A percentile compares a stretch with the other conserved stretches of the same genome.
Evolutionary conservation across 2,888 invertebrate species (phyloP).

Genomic region (Linyphia triangularis): DNA sequence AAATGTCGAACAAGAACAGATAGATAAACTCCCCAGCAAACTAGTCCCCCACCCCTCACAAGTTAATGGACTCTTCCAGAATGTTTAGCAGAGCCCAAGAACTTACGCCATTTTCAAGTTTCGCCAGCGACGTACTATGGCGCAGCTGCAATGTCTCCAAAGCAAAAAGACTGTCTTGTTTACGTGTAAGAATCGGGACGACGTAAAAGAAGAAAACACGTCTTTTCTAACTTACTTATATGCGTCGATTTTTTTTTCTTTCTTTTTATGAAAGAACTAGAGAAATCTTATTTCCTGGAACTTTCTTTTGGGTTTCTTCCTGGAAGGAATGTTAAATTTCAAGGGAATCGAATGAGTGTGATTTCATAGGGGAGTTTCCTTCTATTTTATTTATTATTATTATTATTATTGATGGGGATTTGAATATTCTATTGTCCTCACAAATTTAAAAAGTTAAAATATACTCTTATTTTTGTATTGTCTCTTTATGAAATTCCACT

Average conservation of each 20-base stretch:
- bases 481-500: too few relatives aligned
- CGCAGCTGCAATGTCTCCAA: conserved; percentile 34
- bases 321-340: not conserved
- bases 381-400: too few relatives aligned
- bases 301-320: not conserved
- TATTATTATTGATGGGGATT: too few relatives aligned
- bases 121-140: not conserved
- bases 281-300: not conserved
- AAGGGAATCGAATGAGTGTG: not conserved
- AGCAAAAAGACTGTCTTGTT: conserved; percentile 52
- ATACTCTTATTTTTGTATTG: too few relatives aligned
- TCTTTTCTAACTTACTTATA: not conserved
- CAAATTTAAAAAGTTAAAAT: too few relatives aligned
- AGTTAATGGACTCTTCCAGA: conserved; percentile 38
- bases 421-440: too few relatives aligned
- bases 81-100: conserved; percentile 47
- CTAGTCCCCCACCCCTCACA: not conserved
- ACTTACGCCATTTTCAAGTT: conserved; percentile 62
- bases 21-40: not conserved
- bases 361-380: too few relatives aligned
- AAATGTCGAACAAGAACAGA: not conserved
- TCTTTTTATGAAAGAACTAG: not conserved
- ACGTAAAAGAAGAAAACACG: not conserved
- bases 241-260: not conserved
- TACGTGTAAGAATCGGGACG: conserved; percentile 46